Evolutionary conservation across 2,797 vertebrate species (phyloP), one percentile per base, ranked within the genome.

Genomic region (Gobionotothen gibberifrons): DNA sequence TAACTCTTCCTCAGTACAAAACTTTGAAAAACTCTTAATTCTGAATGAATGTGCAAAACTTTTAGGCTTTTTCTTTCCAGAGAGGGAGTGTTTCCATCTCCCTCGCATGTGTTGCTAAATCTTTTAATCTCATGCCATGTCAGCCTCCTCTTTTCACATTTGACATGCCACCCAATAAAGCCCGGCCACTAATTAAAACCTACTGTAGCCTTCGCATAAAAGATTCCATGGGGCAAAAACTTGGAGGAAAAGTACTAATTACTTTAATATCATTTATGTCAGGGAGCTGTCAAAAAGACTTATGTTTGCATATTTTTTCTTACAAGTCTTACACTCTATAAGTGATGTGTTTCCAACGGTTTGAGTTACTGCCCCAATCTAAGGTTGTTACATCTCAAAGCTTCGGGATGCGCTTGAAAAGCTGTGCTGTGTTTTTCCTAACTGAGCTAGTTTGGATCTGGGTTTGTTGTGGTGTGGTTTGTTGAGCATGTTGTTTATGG

Each of bases 401-500:
- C 74, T 77, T 77, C 80, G 79, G 84, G 81, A 84, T 88, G 79
- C 72, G 21, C 72, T 83, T 74, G 72, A 87, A 84, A 68, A 85
- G 74, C 63, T 40, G 60, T 40, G 48, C 57, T 56, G 59, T 26
- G 21, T 83, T 89, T 79, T 86, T 85, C 51, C 69, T 76, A 36
- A 81, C 65, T 61, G 42, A 67, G 78, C 72, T 77, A 74, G 91
- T 91, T 90, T 70, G 87, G 81, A 82, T 87, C 90, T 89, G 61
- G 80, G 90, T 87, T 93, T 93, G 89, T 93, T 93, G 88, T 94
- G 86, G 85, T 95, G 94, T 93, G 95, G 95, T 94, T 94, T 91
- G 87, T 89, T 88, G 85, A 94, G 93, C 90, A 92, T 94, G 94
- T 93, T 94, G 93, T 94, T 95, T 94, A 94, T 93, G 90, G 92